Evolutionary conservation across 2,888 invertebrate genomes (phyloP).

Genomic region (Bibio marci): DNA sequence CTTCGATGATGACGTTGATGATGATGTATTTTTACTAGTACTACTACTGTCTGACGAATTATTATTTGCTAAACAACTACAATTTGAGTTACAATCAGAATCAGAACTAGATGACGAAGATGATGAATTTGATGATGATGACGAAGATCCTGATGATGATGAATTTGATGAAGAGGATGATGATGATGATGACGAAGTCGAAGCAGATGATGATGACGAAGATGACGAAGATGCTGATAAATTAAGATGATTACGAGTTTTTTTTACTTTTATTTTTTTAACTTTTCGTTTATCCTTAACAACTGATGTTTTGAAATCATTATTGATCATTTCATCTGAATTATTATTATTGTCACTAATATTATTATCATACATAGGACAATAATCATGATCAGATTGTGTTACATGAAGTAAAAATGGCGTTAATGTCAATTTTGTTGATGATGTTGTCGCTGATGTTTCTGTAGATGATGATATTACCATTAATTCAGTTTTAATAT

Average conservation of each 20-base stretch:
- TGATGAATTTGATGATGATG: conserved; percentile 51
- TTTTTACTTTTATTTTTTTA: too few relatives aligned
- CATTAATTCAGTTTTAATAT: background rate
- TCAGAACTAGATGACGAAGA: conserved; percentile 68
- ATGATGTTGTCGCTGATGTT: background rate
- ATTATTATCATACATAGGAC: conserved; percentile 25
- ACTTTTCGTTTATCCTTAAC: too few relatives aligned
- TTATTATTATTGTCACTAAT: too few relatives aligned
- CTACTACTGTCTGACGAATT: conserved; percentile 34
- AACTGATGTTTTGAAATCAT: too few relatives aligned
- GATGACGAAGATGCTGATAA: too few relatives aligned
- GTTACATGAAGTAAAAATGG: conserved; percentile 36
- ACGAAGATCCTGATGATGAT: too few relatives aligned
- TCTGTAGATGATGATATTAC: too few relatives aligned
- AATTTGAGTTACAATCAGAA: conserved; percentile 64
- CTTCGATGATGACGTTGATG: conserved; percentile 10
- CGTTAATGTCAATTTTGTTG: conserved; percentile 9
- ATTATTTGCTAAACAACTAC: conserved; percentile 58
- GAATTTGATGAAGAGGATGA: too few relatives aligned
- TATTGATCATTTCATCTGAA: too few relatives aligned
- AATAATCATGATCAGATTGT: conserved; percentile 63
- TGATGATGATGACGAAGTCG: too few relatives aligned
- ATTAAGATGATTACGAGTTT: too few relatives aligned
- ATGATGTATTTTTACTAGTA: background rate
- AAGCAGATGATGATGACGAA: too few relatives aligned